Evolutionary conservation across 2,888 invertebrate species (phyloP).

Genomic region (Lasioglossum pauxillum): DNA sequence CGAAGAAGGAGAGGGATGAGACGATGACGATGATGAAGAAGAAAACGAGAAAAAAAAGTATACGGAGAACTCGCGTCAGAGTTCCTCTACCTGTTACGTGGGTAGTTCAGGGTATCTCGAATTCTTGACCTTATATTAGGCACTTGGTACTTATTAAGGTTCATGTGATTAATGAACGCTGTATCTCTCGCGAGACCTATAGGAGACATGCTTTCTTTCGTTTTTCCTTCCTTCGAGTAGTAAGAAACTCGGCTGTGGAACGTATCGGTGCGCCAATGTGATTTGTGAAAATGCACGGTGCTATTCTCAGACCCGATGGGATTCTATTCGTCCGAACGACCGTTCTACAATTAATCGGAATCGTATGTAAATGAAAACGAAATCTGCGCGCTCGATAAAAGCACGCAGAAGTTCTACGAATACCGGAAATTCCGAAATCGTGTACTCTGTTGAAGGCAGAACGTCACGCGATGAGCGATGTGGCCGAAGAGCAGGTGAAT

Average conservation of each 20-base stretch:
- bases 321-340: neutral
- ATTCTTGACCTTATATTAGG: constrained; percentile 78
- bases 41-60: constrained; percentile 61
- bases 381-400: neutral
- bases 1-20: constrained; percentile 30
- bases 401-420: neutral
- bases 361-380: neutral
- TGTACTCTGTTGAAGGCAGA: neutral
- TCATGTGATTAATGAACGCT: constrained; percentile 68
- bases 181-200: constrained; percentile 50
- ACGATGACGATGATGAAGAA: constrained; percentile 34
- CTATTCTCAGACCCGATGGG: neutral
- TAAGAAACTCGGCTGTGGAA: constrained; percentile 66
- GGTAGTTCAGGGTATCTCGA: constrained; percentile 79
- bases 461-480: neutral
- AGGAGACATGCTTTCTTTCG: constrained; percentile 50
- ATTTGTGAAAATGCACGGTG: constrained; percentile 13
- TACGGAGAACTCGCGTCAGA: constrained; percentile 71
- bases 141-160: constrained; percentile 81
- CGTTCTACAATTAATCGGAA: neutral
- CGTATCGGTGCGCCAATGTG: constrained; percentile 59
- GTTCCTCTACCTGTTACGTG: constrained; percentile 71
- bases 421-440: neutral
- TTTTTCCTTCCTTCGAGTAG: constrained; percentile 55
- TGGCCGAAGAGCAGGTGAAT: constrained; percentile 2